Evolutionary conservation across 2,888 invertebrate genomes (phyloP).

Genomic region (Crossocerus cetratus): DNA sequence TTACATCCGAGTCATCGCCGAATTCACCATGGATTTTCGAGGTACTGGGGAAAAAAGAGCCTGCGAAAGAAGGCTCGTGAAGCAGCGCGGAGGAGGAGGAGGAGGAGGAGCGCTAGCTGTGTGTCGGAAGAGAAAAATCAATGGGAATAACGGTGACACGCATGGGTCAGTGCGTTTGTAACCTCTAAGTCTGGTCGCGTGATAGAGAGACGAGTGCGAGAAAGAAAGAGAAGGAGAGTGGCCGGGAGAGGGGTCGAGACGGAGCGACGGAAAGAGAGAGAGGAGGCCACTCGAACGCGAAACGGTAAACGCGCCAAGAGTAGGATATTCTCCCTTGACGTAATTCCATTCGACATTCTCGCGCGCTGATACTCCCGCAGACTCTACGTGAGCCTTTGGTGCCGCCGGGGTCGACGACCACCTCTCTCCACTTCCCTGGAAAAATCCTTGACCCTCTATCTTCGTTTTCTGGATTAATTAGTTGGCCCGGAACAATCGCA

Average conservation of each 20-base stretch:
- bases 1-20: constrained; percentile 22
- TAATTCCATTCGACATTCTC: constrained; percentile 62
- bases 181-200: constrained; percentile 50
- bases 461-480: constrained; percentile 56
- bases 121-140: constrained; percentile 50
- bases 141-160: constrained; percentile 64
- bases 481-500: constrained; percentile 14
- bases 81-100: neutral
- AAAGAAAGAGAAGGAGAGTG: neutral
- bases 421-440: constrained; percentile 12
- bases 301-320: constrained; percentile 61
- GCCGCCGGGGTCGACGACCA: constrained; percentile 47
- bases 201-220: constrained; percentile 16
- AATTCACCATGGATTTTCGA: constrained; percentile 30
- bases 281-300: constrained; percentile 47
- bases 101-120: constrained; percentile 1
- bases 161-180: constrained; percentile 65
- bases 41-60: neutral
- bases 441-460: constrained; percentile 45
- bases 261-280: constrained; percentile 19
- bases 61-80: too few species aligned
- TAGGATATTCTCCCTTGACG: constrained; percentile 60
- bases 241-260: neutral
- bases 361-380: constrained; percentile 52
- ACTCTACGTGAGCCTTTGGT: constrained; percentile 38